Evolutionary conservation across 2,888 invertebrate genomes (phyloP).

Genomic region (Lomographa bimaculata): DNA sequence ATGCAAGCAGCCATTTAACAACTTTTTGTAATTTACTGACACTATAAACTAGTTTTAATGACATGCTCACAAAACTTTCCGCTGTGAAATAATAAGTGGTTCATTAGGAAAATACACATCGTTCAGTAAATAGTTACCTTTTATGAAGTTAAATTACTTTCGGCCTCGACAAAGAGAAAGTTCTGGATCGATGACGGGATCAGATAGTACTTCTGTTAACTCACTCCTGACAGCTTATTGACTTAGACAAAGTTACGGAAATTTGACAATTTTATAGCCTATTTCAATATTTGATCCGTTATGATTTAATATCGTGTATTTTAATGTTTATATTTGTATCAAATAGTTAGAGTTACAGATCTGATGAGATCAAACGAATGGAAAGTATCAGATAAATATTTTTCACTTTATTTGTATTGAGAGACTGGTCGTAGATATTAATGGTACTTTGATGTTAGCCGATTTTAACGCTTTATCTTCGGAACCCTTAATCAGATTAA

Average conservation of each 20-base stretch:
- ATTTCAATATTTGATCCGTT: slow-evolving; percentile 18
- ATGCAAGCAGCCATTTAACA: slow-evolving; percentile 24
- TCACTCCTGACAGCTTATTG: slow-evolving; percentile 13
- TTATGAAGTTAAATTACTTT: slow-evolving; percentile 68
- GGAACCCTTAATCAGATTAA: no score
- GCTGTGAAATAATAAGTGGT: slow-evolving; percentile 56
- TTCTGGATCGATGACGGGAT: slow-evolving; percentile 44
- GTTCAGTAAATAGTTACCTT: slow-evolving; percentile 58
- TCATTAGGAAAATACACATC: slow-evolving; percentile 61
- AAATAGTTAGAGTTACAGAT: no score
- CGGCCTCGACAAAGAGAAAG: slow-evolving; percentile 47
- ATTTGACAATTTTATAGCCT: slow-evolving; percentile 17
- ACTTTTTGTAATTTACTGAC: slow-evolving; percentile 32
- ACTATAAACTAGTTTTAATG: slow-evolving; percentile 34
- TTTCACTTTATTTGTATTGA: no score
- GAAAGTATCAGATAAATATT: no score
- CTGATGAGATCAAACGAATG: no score
- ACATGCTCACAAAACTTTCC: slow-evolving; percentile 33
- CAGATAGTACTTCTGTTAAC: slow-evolving; percentile 25
- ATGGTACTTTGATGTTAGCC: no score
- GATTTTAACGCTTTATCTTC: no score
- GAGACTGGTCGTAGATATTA: no score
- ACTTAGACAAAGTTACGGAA: slow-evolving; percentile 15
- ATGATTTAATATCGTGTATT: slow-evolving; percentile 10
- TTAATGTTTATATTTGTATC: no score